phyloP scores from a whole-genome alignment of 2,113 vertebrate species.

The Colistium nudipinnis region DNA sequence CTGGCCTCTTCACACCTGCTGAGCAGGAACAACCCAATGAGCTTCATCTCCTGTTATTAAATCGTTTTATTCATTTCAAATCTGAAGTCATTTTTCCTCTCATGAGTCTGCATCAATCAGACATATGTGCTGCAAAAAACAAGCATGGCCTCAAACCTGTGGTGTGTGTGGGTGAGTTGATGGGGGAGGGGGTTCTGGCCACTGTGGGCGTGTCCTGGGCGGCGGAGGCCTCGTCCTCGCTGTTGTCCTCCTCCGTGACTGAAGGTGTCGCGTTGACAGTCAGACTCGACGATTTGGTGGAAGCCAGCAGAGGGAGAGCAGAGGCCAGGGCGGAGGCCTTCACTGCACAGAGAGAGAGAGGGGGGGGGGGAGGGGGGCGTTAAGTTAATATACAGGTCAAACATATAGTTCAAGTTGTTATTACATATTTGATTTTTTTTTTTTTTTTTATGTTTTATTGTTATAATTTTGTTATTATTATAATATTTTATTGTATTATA shows the following conservation, averaged over 20 bases:
- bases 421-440: no score
- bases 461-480: no score
- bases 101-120: no score
- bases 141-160: no score
- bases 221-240: slow-evolving; percentile 67
- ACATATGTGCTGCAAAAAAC: slow-evolving; percentile 36
- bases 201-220: slow-evolving; percentile 69
- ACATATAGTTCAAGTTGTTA: no score
- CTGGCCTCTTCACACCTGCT: slow-evolving; percentile 26
- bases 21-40: slow-evolving; percentile 3
- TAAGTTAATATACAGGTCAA: no score
- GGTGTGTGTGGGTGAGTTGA: slow-evolving; percentile 67
- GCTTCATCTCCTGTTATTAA: background rate
- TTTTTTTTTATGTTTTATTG: no score
- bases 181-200: slow-evolving; percentile 31
- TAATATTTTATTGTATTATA: no score
- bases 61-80: background rate
- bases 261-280: slow-evolving; percentile 42
- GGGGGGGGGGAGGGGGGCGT: no score
- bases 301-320: slow-evolving; percentile 29
- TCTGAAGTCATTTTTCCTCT: no score
- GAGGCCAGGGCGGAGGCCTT: slow-evolving; percentile 32
- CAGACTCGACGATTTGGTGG: slow-evolving; percentile 40
- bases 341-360: slow-evolving; percentile 34
- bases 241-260: slow-evolving; percentile 68